Base-by-base conservation (phyloP, 2,113 vertebrate genomes). In the Paramisgurnus dabryanus region DNA sequence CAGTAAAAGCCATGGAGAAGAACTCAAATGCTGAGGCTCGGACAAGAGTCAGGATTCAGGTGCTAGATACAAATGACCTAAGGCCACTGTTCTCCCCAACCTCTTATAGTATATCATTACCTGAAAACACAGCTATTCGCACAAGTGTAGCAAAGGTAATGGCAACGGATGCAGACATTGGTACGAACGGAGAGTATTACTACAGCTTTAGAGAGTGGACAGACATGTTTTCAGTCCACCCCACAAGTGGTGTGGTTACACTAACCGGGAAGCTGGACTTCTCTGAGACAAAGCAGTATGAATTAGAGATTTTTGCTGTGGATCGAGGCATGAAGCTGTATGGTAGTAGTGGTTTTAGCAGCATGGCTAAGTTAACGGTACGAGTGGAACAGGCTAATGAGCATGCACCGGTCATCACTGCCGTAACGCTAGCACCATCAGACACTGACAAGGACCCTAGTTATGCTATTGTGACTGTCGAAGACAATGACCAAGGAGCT, bases 161-260 rank as follows among this genome's bases (percentile, higher is more conserved):
- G 2, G 98, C 98, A 6, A 99, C 98, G 0, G 98, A 99, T 72
- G 98, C 98, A 1, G 98, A 99, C 74, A 97, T 98, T 61, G 98
- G 98, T 88, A 98, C 98, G 27, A 99, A 99, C 15, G 98, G 98
- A 80, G 96, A 98, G 41, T 99, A 98, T 89, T 99, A 99, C 91
- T 99, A 98, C 64, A 98, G 97, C 82, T 99, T 99, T 86, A 94
- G 95, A 86, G 96, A 98, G 73, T 94, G 95, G 92, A 99, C 96
- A 0, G 97, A 98, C 88, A 90, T 95, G 90, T 99, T 99, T 89
- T 95, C 97, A 0, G 96, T 99, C 85, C 98, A 99, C 80, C 97
- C 98, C 7, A 98, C 96, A 0, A 99, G 96, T 7, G 98, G 98
- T 0, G 93, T 94, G 12, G 86, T 99, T 10, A 93, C 96, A 4